Conservation (phyloP, 2,888 invertebrate genomes). For the Clivina fossor region DNA sequence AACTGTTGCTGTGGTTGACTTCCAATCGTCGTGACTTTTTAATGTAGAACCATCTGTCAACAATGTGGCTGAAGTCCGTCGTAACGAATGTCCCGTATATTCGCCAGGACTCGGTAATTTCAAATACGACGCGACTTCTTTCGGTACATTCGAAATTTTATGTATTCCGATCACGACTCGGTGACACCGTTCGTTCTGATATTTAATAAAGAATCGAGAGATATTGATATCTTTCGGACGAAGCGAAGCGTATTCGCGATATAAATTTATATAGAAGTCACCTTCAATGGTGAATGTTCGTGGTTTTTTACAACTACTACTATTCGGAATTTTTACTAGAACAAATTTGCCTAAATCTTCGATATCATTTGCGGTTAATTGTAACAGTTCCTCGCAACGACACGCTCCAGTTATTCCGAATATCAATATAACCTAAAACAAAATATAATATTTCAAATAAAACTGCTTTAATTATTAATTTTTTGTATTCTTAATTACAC, state of each 20-base stretch:
- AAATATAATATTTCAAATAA: conserved; percentile 14
- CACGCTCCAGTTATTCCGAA: conserved; percentile 38
- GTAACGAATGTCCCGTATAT: no score
- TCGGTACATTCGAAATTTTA: conserved; percentile 7
- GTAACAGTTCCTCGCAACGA: conserved; percentile 37
- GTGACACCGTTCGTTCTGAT: conserved; percentile 5
- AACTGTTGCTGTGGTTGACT: no score
- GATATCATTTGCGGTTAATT: conserved; percentile 34
- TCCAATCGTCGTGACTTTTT: no score
- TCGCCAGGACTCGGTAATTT: conserved; percentile 9
- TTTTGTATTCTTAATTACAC: not conserved
- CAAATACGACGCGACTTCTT: conserved; percentile 5
- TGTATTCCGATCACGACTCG: conserved; percentile 5
- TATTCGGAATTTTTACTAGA: conserved; percentile 22
- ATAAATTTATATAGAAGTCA: conserved; percentile 29
- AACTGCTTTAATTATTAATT: not conserved
- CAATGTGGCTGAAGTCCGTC: no score
- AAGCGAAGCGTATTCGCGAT: conserved; percentile 31
- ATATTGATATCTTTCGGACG: conserved; percentile 26
- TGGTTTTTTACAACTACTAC: conserved; percentile 25
- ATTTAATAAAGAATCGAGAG: conserved; percentile 9
- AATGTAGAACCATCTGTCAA: no score
- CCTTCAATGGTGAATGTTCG: conserved; percentile 35
- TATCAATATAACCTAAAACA: conserved; percentile 37
- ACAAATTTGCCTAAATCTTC: conserved; percentile 17